Percentiles rank a stretch among this genome's conserved stretches.
phyloP scores from a whole-genome alignment of 2,888 invertebrate genomes.

The Melieria picta region DNA sequence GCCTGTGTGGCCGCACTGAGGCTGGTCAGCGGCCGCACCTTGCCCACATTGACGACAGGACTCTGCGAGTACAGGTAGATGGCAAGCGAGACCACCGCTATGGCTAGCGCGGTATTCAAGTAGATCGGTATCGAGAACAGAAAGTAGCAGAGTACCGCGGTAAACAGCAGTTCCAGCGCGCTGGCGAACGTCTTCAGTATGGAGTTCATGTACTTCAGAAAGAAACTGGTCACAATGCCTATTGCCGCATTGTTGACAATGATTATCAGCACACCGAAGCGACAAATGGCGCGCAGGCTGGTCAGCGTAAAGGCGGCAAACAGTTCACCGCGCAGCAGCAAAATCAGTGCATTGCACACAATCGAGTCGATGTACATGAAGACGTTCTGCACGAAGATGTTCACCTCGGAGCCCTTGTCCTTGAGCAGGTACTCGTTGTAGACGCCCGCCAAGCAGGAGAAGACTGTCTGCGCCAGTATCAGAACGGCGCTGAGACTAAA shows the following conservation, averaged over 20 bases:
- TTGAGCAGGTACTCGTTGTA: constrained; percentile 95
- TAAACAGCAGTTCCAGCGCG: constrained; percentile 89
- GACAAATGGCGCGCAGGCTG: constrained; percentile 70
- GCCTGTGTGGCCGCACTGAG: constrained; percentile 45
- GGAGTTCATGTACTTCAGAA: constrained; percentile 91
- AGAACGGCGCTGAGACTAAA: constrained; percentile 73
- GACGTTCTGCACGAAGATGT: constrained; percentile 92
- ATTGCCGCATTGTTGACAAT: constrained; percentile 90
- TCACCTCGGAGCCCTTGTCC: constrained; percentile 82
- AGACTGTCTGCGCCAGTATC: constrained; percentile 82
- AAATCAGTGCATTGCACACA: constrained; percentile 83
- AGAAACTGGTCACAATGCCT: constrained; percentile 94
- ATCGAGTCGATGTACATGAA: constrained; percentile 97
- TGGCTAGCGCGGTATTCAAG: constrained; percentile 82
- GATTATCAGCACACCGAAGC: constrained; percentile 80
- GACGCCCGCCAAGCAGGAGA: constrained; percentile 94
- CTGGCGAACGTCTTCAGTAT: constrained; percentile 96
- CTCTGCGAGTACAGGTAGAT: constrained; percentile 89
- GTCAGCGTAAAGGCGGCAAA: constrained; percentile 70
- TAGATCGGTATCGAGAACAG: constrained; percentile 88
- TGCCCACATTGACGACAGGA: constrained; percentile 77
- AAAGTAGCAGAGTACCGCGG: constrained; percentile 87
- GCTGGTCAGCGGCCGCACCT: constrained; percentile 51
- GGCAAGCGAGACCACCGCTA: constrained; percentile 83
- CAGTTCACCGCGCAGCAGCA: constrained; percentile 75